Conservation (phyloP, 2,113 vertebrate species). For the Sisor rabdophorus region DNA sequence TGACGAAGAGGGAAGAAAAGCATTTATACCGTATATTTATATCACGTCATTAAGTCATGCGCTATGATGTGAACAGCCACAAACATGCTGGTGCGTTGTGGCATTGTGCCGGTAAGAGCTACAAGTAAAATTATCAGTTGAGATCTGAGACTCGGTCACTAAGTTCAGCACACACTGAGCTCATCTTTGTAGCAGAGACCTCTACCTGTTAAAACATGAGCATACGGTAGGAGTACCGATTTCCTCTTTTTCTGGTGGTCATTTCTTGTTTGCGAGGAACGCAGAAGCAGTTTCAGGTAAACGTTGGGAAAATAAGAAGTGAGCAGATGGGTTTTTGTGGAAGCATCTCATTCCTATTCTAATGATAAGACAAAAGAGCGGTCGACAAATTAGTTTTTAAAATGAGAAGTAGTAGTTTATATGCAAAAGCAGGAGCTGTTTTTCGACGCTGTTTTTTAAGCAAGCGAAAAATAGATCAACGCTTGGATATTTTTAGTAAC, state of each 20-base stretch:
- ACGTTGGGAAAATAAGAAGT: not conserved
- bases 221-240: not conserved
- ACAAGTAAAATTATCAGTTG: not conserved
- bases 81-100: not conserved
- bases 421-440: not conserved
- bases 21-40: too few relatives aligned
- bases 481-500: not conserved
- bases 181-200: not conserved
- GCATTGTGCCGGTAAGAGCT: constrained; percentile 3
- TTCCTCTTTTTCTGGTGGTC: not conserved
- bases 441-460: not conserved
- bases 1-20: constrained; percentile 28
- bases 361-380: constrained; percentile 7
- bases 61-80: constrained; percentile 29
- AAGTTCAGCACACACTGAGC: not conserved
- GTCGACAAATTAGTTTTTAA: too few relatives aligned
- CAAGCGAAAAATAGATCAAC: not conserved
- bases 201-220: not conserved
- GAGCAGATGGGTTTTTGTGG: not conserved
- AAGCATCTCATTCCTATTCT: constrained; percentile 17
- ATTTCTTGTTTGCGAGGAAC: not conserved
- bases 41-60: constrained; percentile 57
- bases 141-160: not conserved
- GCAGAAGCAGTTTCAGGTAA: not conserved
- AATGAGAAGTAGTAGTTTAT: too few relatives aligned